phyloP scores from a whole-genome alignment of 2,888 invertebrate genomes.

The Chrysolina americana region DNA sequence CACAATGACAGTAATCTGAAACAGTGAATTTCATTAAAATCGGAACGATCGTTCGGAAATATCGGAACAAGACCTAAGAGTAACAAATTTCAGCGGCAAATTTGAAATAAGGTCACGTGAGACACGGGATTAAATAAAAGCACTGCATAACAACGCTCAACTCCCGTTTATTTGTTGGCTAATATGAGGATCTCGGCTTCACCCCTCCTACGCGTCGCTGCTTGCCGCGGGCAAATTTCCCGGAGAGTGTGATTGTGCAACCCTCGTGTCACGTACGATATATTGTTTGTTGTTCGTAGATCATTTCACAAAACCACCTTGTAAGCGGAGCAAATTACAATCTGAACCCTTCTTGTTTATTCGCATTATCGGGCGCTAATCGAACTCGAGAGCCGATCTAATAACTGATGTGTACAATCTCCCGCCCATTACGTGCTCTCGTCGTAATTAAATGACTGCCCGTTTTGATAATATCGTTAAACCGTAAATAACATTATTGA shows the following conservation, averaged over 20 bases:
- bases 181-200: too few species aligned
- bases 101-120: too few species aligned
- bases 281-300: conserved; percentile 9
- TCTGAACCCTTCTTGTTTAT: conserved; percentile 43
- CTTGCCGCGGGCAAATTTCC: background rate
- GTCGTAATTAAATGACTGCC: conserved; percentile 49
- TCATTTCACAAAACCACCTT: conserved; percentile 2
- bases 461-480: conserved; percentile 52
- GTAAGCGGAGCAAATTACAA: conserved; percentile 22
- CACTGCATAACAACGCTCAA: too few species aligned
- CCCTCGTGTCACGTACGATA: conserved; percentile 10
- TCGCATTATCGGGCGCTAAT: conserved; percentile 46
- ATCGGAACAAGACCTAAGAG: too few species aligned
- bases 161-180: too few species aligned
- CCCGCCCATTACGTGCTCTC: conserved; percentile 45
- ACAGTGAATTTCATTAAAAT: too few species aligned
- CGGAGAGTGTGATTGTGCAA: background rate
- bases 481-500: conserved; percentile 50
- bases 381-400: conserved; percentile 46
- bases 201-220: too few species aligned
- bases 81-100: too few species aligned
- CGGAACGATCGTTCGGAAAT: too few species aligned
- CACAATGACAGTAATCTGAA: too few species aligned
- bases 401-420: conserved; percentile 47
- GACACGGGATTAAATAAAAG: too few species aligned